Evolutionary conservation across 2,797 vertebrate genomes (phyloP).

Genomic region (Hydrolagus colliei): DNA sequence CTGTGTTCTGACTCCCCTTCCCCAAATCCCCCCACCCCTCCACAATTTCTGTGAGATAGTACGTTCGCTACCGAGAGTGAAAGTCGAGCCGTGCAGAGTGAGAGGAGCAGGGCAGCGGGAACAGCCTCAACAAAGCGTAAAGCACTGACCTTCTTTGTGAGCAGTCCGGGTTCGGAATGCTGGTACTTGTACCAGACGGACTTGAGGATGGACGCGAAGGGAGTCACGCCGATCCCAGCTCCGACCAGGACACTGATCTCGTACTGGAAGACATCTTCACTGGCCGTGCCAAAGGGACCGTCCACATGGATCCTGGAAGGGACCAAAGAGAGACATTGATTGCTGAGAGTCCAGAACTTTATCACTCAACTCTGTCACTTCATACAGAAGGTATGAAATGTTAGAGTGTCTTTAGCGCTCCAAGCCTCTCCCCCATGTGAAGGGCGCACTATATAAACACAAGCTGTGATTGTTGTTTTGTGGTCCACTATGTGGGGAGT

Average conservation of each 20-base stretch:
- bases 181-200: constrained; percentile 92
- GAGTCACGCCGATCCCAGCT: constrained; percentile 81
- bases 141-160: constrained; percentile 69
- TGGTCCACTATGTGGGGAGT: background rate
- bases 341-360: background rate
- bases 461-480: background rate
- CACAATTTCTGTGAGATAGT: no score
- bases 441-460: no score
- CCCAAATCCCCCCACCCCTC: no score
- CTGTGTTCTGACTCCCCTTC: background rate
- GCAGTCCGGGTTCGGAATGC: constrained; percentile 66
- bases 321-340: background rate
- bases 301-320: constrained; percentile 71
- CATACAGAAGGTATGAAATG: background rate
- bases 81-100: no score
- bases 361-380: no score
- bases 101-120: no score
- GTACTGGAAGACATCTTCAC: constrained; percentile 82
- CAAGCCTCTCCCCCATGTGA: background rate
- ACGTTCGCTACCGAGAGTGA: no score
- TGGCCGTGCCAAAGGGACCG: constrained; percentile 84
- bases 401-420: background rate
- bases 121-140: background rate
- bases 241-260: constrained; percentile 85
- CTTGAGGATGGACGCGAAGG: constrained; percentile 87